Conservation (phyloP, 1,140 invertebrate genomes). For the Pararge aegeria region DNA sequence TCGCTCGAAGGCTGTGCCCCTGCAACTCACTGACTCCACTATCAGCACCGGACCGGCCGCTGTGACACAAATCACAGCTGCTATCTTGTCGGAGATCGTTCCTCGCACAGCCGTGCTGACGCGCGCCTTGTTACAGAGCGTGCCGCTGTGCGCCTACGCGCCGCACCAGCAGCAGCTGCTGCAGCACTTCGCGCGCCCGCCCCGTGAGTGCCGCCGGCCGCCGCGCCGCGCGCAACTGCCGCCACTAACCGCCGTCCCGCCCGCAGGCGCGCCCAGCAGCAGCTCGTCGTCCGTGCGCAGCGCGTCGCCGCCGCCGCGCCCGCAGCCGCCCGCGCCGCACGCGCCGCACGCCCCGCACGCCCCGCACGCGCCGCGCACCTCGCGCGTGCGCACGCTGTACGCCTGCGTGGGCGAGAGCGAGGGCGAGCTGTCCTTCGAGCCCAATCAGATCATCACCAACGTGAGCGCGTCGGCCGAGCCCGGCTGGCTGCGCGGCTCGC, state of each 20-base stretch:
- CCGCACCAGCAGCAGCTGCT: constrained; percentile 56
- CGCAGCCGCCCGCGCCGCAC: constrained; percentile 6
- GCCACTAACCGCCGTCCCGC: constrained; percentile 22
- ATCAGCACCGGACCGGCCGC: no score
- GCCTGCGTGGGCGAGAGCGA: constrained; percentile 97
- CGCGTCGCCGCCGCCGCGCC: constrained; percentile 42
- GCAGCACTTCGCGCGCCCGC: constrained; percentile 45
- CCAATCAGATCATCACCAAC: constrained; percentile 98
- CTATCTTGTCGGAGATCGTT: no score
- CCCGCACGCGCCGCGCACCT: constrained; percentile 42
- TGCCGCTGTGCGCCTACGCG: constrained; percentile 40
- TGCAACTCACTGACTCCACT: no score
- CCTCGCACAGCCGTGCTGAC: no score
- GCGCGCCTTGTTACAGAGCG: background rate
- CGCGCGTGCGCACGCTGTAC: constrained; percentile 94
- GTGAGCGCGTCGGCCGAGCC: constrained; percentile 95
- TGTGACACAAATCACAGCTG: no score
- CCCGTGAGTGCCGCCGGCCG: constrained; percentile 17
- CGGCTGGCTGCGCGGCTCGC: constrained; percentile 96
- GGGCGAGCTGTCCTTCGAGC: constrained; percentile 98
- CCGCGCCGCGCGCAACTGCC: constrained; percentile 42
- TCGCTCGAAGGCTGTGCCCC: no score
- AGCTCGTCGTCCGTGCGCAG: constrained; percentile 57
- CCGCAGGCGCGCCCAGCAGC: constrained; percentile 40
- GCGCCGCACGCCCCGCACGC: background rate